Evolutionary conservation across 2,888 invertebrate genomes (phyloP), one percentile per base, ranked within the genome.

Genomic region (Aphelenchoides bicaudatus): DNA sequence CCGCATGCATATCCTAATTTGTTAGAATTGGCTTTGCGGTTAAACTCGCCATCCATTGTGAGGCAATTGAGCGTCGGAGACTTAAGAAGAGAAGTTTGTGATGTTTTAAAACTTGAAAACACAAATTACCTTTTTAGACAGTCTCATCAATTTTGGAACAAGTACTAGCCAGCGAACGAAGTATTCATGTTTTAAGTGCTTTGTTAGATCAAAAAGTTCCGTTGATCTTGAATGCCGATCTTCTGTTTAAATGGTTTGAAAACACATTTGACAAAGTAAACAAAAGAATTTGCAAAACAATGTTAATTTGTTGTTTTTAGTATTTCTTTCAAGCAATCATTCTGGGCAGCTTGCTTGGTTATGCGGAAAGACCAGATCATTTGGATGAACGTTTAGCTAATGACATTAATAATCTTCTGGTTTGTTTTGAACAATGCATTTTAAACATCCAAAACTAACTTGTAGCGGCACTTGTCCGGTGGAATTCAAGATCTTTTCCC

Each of bases 281-380:
- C 21, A 55, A 13, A 10, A 4, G 21, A 4, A 58, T 27, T 5
- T 59, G 39, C 21, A 21, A n/a, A 55, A 5, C 10, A 58, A 13
- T 3, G 19, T 43, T 13, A 2, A 6, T 54, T 19, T n/a, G 39
- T 49, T 49, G 0, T n/a, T 25, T 62, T 55, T 46, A 67, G 66
- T 70, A 75, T 48, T 77, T 77, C 56, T 77, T 75, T 62, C 63
- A 70, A 30, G 65, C 75, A 1, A 69, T 77, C 23, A 65, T 77
- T 3, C 65, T 77, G 6, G 68, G 71, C 23, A 71, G 72, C 30
- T 70, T 65, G 8, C 68, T 77, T 58, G 73, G 74, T 1, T 71
- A 74, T 52, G 62, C 71, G 1, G 55, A 63, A 43, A 56, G 67
- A 6, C 68, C 71, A 2, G 58, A 63, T 10, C 63, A 63, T 39